A percentile compares a stretch with the other conserved stretches of the same genome.
phyloP scores from a whole-genome alignment of 2,113 vertebrate genomes.

The Eurystomus gularis region DNA sequence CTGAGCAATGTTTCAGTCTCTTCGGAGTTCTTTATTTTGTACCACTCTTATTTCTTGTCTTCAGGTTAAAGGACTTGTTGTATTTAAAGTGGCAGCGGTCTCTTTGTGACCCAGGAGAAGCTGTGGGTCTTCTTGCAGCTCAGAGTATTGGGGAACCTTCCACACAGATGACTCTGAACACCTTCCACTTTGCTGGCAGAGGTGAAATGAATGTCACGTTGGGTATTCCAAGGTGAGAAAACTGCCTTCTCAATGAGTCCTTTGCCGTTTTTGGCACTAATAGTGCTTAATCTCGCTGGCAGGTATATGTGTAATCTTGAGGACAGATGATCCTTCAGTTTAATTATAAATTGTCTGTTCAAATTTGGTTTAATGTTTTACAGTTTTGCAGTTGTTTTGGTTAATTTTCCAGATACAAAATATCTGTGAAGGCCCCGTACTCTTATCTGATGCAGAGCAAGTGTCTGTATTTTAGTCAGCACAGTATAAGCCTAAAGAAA shows the following conservation, averaged over 20 bases:
- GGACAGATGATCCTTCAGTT: not conserved
- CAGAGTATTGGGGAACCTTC: constrained; percentile 98
- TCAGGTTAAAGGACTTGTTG: constrained; percentile 84
- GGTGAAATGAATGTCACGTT: constrained; percentile 99
- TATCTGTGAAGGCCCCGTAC: not conserved
- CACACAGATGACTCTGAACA: constrained; percentile 99
- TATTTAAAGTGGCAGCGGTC: constrained; percentile 94
- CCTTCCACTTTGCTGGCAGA: constrained; percentile 98
- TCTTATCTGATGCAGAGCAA: not conserved
- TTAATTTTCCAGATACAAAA: not conserved
- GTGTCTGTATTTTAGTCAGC: not conserved
- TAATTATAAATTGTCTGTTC: not conserved
- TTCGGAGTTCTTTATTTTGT: not conserved
- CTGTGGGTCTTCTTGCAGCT: constrained; percentile 93
- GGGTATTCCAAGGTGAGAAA: constrained; percentile 91
- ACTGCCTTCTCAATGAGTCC: not conserved
- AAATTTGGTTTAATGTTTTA: not conserved
- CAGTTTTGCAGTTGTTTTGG: not conserved
- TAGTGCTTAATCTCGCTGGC: not conserved
- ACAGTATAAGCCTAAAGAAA: not conserved
- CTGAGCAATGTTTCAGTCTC: not conserved
- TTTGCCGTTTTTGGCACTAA: not conserved
- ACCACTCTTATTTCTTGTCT: not conserved
- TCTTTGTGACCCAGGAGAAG: constrained; percentile 93
- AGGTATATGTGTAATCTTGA: not conserved